Evolutionary conservation across 2,797 vertebrate genomes (phyloP).

Genomic region (Microtus agrestis): DNA sequence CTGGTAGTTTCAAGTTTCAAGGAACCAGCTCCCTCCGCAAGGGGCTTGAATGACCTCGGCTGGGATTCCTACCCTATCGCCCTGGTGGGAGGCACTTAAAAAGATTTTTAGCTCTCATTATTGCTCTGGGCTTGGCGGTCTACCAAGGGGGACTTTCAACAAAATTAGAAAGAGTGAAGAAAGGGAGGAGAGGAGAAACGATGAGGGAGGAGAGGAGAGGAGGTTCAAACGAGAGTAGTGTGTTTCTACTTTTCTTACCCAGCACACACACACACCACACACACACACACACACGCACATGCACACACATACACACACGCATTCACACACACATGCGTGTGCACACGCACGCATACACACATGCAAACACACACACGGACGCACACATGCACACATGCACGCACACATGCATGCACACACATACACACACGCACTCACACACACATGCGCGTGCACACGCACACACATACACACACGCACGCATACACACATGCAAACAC

Average conservation of each 20-base stretch:
- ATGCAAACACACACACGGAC: fast-evolving
- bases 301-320: no score
- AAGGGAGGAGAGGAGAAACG: fast-evolving
- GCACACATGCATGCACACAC: fast-evolving
- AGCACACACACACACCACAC: background rate
- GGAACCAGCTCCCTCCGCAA: conserved; percentile 85
- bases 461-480: no score
- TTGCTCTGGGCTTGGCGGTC: conserved; percentile 3
- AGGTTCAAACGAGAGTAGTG: background rate
- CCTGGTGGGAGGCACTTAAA: conserved; percentile 51
- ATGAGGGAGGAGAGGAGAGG: background rate
- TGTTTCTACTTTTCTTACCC: background rate
- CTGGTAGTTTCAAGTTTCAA: conserved; percentile 89
- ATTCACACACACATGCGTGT: no score
- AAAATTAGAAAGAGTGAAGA: background rate
- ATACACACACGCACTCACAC: background rate
- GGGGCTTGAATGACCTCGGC: conserved; percentile 89
- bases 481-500: background rate
- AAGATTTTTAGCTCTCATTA: conserved; percentile 38
- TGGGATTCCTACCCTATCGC: conserved; percentile 58
- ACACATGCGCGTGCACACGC: background rate
- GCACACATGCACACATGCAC: fast-evolving
- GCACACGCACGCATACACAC: background rate
- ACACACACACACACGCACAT: no score
- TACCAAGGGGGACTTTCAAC: conserved; percentile 15